Evolutionary conservation across 1,140 invertebrate species (phyloP).

Genomic region (Yoshiicerus persimilis): DNA sequence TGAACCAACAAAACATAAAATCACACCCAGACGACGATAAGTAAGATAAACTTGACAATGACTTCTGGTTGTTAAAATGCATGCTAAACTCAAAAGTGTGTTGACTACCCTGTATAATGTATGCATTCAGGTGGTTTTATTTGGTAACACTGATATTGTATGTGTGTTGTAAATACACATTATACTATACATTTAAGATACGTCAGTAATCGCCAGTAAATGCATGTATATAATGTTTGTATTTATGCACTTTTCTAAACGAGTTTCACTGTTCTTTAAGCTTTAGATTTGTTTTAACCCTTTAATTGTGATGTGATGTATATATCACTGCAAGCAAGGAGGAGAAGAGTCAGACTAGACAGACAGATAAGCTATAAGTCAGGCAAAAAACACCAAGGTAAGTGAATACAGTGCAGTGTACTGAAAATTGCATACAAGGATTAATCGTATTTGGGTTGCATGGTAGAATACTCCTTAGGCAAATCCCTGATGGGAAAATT

Average conservation of each 20-base stretch:
- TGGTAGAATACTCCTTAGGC: no score
- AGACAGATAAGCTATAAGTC: no score
- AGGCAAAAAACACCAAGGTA: no score
- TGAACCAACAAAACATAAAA: no score
- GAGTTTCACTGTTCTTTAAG: background rate
- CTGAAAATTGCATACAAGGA: no score
- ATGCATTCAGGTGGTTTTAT: background rate
- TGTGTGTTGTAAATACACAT: background rate
- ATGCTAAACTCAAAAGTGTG: no score
- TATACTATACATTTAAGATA: background rate
- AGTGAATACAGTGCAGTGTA: no score
- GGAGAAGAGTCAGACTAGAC: background rate
- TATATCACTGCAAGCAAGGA: background rate
- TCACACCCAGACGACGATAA: no score
- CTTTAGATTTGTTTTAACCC: background rate
- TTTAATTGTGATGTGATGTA: background rate
- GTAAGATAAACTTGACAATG: no score
- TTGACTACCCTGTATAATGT: background rate
- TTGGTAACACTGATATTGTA: background rate
- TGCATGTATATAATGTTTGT: background rate
- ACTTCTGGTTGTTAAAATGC: no score
- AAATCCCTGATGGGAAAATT: no score
- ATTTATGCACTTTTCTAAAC: background rate
- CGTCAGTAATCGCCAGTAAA: background rate
- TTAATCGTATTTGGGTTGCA: no score